Base-by-base conservation (phyloP, 2,888 invertebrate genomes). In the Cryptops parisi region DNA sequence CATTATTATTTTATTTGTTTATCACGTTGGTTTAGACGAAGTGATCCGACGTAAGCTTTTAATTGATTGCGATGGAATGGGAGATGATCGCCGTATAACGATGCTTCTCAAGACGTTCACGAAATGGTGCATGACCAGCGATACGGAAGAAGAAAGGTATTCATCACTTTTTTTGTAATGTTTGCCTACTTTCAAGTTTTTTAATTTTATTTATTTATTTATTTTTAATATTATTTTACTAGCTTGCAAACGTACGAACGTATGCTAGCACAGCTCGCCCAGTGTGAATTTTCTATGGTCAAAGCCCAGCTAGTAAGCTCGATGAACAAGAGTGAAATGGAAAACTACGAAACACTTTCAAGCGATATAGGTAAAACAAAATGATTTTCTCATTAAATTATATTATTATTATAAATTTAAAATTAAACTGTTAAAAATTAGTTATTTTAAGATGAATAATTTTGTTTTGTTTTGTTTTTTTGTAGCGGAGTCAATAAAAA, bases 41-140 rank as follows among this genome's bases (percentile, higher is more conserved):
- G 86, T 94, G 41, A 91, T 96, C 57, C 81, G 87, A 60, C 77
- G 91, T 60, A 78, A 93, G 58, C 73, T 97, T 39, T 71, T 96
- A 26, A 90, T 96, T 62, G 97, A 97, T 68, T 97, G 96, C 17
- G 96, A 97, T 74, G 96, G 96, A 5, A 90, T 88, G 9, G 94
- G 93, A 21, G 97, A 97, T 66, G 96, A 97, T 66, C 77, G 93
- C 54, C 74, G 91, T 54, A 74, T 96, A 21, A 89, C 86, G 65
- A 80, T 84, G 53, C 72, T 94, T 19, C 70, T 91, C 9, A 90
- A 89, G 72, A 82, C 83, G 3, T 72, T 71, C 57, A 61, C 69
- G 3, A 67, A 69, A 54, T 73, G 72, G 72, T 60, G 57, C 51
- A 48, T 55, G 41, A 38, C 46, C 5, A 52, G 58, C 21, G 55